Evolutionary conservation across 1,140 invertebrate genomes (phyloP), one percentile per base, ranked within the genome.

Genomic region (Araneus ventricosus): DNA sequence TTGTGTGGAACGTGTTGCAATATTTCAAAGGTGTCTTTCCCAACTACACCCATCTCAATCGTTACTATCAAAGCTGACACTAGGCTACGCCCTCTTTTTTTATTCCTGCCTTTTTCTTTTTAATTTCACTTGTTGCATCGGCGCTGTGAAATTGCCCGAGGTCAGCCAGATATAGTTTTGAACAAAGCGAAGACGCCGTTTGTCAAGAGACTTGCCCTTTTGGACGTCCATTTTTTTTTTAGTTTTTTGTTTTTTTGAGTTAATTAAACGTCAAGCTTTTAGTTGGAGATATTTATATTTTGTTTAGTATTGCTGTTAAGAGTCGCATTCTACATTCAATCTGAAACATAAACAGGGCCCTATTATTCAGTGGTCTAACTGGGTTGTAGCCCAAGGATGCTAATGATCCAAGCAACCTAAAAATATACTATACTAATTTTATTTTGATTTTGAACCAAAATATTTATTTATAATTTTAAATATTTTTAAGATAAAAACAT

Each of bases 11-110:
- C 10, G 4, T 34, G 30, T 34, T 34, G 67, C 67, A 75, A 75
- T 75, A 75, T 34, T 75, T 75, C 67, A 75, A 20, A 70, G 67
- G 27, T 82, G 39, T 82, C 39, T 41, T 41, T 80, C 34, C 22
- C 37, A 82, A 30, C 39, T 82, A 82, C 80, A 45, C 80, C 80
- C 80, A 10, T 82, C 24, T 10, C 20, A 82, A 52, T 27, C 20
- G n/a, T 30, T 45, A 6, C 80, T 30, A 82, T 82, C 80, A 45
- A 27, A 82, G 80, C 37, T 45, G 80, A 82, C 80, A 45, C n/a
- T 6, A 8, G 80, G 37, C 10, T 5, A 82, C 80, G 80, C 80
- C 80, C 80, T 82, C 20, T 82, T 82, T 45, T n/a, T 27, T n/a
- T 52, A 14, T 52, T 52, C 14, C 45, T 52, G 45, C 10, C 45